Base-by-base conservation (phyloP, 2,113 vertebrate species). In the Mormyrus iriodes region DNA sequence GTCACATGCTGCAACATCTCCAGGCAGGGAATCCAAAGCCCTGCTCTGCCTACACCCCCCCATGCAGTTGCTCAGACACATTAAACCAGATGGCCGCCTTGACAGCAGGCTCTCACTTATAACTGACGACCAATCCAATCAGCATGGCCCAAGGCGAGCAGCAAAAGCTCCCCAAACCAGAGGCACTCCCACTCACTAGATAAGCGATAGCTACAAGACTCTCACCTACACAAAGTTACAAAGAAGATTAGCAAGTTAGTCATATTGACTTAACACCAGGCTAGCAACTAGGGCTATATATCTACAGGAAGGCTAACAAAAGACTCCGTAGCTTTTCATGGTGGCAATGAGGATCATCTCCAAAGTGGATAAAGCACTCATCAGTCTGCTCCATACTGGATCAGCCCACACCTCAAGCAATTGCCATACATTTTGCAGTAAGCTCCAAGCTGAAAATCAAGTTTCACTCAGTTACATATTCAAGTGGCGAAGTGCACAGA, bases 61-160 rank as follows among this genome's bases (percentile, higher is more conserved):
- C 90, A 65, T 55, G 48, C 82, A 87, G 76, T 90, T 86, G 53
- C 90, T 84, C 85, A 89, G 85, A 90, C 91, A 90, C 85, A 89
- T 90, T 90, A 90, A 92, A 90, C 88, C 91, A 90, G 90, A 91
- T 91, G 91, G 89, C 86, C 65, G 85, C 55, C 88, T 91, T 86
- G 83, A 88, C 79, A 90, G 89, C 88, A 92, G 88, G 69, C 89
- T 82, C 73, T 90, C 89, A 79, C 90, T 90, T 90, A 86, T 88
- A 88, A 90, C 90, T 49, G 42, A 48, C 42, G 24, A 61, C 85
- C 89, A 91, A 90, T 91, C 85, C 89, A 91, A 90, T 91, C 19
- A 48, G 39, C 86, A 84, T 10, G 21, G 87, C 42, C 82, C 86
- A 53, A 91, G 86, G 87, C 7, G 55, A 44, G 39, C 42, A 79